Percentiles rank a stretch among this genome's conserved stretches.
These are phyloP conservation scores for Octomys mimax DNA, from an alignment of 2,797 vertebrate genomes.

Conservation along the genomic window DNA sequence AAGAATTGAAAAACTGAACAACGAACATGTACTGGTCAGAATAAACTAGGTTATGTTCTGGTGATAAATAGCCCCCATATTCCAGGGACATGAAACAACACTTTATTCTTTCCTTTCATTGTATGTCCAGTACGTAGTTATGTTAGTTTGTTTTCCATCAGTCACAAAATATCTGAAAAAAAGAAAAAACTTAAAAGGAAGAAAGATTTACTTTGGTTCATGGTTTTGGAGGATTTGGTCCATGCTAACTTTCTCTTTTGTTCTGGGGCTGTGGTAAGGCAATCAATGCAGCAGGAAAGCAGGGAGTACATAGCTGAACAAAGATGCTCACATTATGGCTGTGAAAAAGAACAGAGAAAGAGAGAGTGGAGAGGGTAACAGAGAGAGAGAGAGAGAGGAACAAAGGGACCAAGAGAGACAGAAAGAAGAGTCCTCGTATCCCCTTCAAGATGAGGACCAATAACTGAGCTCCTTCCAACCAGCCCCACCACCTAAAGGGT, in stretches of 20 bases:
- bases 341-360: background rate
- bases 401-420: background rate
- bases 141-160: background rate
- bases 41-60: background rate
- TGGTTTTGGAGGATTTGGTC: background rate
- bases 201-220: background rate
- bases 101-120: background rate
- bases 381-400: too few species aligned
- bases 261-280: background rate
- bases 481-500: background rate
- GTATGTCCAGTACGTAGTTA: background rate
- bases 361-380: background rate
- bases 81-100: background rate
- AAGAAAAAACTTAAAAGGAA: background rate
- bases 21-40: background rate
- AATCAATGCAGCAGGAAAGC: background rate
- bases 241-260: background rate
- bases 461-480: background rate
- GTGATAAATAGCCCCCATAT: background rate
- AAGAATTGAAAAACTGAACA: constrained; percentile 16
- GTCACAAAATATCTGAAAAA: background rate
- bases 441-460: background rate
- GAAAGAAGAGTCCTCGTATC: too few species aligned
- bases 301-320: background rate
- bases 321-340: background rate